A percentile compares a stretch with the other conserved stretches of the same genome.
Evolutionary conservation across 2,113 vertebrate genomes (phyloP).

Genomic region (Psammodynastes pulverulentus): DNA sequence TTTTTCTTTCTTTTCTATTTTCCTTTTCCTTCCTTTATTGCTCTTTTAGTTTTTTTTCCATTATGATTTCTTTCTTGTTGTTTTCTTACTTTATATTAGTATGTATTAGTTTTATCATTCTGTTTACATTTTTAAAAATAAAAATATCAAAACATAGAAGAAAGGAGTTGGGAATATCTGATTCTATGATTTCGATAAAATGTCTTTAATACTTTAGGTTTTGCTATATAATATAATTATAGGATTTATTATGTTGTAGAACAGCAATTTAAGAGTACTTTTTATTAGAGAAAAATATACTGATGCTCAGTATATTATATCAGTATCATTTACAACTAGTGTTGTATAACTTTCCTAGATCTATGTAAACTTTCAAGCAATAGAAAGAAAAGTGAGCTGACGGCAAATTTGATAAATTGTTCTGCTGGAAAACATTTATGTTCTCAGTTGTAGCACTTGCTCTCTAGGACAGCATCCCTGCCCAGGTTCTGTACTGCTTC

Average conservation of each 20-base stretch:
- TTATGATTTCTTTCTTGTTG: background rate
- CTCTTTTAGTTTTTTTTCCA: background rate
- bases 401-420: background rate
- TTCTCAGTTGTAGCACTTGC: background rate
- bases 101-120: background rate
- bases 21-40: background rate
- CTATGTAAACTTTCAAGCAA: constrained; percentile 11
- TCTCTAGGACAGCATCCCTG: background rate
- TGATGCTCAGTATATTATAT: background rate
- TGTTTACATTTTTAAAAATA: background rate
- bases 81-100: background rate
- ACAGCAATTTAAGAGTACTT: background rate
- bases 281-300: background rate
- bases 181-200: background rate
- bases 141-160: background rate
- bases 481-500: background rate
- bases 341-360: background rate
- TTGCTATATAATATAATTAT: background rate
- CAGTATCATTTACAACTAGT: background rate
- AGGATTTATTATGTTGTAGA: background rate
- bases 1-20: background rate
- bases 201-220: background rate
- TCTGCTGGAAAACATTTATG: background rate
- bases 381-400: constrained; percentile 6
- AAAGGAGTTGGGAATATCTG: background rate